Conservation (phyloP, 2,888 invertebrate genomes). For the Gonocerus acuteangulatus region DNA sequence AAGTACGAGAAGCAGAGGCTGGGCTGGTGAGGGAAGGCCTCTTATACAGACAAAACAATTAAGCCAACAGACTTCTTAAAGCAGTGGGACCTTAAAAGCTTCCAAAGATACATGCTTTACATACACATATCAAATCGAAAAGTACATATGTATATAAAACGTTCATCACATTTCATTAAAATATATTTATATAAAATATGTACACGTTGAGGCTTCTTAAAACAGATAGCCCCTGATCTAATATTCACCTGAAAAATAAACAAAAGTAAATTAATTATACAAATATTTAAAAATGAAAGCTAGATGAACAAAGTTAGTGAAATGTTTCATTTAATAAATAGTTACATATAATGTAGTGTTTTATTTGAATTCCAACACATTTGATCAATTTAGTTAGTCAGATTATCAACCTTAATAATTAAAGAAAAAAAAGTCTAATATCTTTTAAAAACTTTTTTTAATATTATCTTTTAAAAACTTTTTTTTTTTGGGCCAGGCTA, state of each 20-base stretch:
- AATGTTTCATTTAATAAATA: too few species aligned
- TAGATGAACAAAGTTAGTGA: too few species aligned
- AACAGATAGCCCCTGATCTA: constrained; percentile 11
- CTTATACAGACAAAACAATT: neutral
- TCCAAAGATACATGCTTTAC: constrained; percentile 18
- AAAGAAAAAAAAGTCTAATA: too few species aligned
- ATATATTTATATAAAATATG: constrained; percentile 13
- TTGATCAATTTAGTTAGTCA: too few species aligned
- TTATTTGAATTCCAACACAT: too few species aligned
- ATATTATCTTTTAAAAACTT: too few species aligned
- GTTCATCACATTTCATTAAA: constrained; percentile 18
- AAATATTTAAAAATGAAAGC: too few species aligned
- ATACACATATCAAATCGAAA: constrained; percentile 8
- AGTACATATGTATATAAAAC: constrained; percentile 19
- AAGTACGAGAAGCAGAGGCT: neutral
- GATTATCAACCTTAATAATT: too few species aligned
- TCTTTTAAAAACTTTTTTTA: too few species aligned
- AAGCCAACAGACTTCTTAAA: constrained; percentile 12
- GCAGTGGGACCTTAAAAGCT: constrained; percentile 20
- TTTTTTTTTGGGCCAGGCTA: too few species aligned
- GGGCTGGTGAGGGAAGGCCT: constrained; percentile 5
- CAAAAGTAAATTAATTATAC: neutral
- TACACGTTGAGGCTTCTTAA: constrained; percentile 19
- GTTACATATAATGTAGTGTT: too few species aligned
- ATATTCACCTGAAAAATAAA: constrained; percentile 17